phyloP scores from a whole-genome alignment of 2,113 vertebrate species.

The Chinchilla lanigera region DNA sequence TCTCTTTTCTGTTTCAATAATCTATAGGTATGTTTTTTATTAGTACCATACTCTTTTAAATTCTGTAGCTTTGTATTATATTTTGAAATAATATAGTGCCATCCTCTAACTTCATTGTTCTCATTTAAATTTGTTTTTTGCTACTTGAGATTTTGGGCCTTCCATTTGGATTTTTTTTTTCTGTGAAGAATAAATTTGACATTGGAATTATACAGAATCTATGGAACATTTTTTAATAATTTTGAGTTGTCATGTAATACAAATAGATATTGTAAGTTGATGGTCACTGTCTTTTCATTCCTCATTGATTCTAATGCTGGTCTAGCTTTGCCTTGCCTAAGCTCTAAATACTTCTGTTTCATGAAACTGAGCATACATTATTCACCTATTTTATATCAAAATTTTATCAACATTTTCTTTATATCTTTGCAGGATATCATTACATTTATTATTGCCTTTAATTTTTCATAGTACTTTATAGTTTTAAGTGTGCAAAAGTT shows the following conservation, averaged over 20 bases:
- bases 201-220: neutral
- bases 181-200: neutral
- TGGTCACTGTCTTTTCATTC: neutral
- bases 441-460: neutral
- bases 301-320: neutral
- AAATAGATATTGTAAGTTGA: neutral
- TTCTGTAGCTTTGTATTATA: neutral
- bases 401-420: neutral
- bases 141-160: neutral
- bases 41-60: neutral
- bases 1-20: neutral
- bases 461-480: neutral
- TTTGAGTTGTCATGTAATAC: neutral
- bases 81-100: neutral
- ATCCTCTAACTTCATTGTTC: neutral
- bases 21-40: neutral
- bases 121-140: neutral
- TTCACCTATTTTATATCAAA: neutral
- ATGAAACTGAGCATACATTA: neutral
- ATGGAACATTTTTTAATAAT: neutral
- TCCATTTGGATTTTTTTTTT: neutral
- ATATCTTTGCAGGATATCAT: neutral
- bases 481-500: neutral
- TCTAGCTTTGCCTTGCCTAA: neutral
- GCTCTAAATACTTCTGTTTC: neutral